phyloP scores from a whole-genome alignment of 2,888 invertebrate species.

The Drosophila conformis region DNA sequence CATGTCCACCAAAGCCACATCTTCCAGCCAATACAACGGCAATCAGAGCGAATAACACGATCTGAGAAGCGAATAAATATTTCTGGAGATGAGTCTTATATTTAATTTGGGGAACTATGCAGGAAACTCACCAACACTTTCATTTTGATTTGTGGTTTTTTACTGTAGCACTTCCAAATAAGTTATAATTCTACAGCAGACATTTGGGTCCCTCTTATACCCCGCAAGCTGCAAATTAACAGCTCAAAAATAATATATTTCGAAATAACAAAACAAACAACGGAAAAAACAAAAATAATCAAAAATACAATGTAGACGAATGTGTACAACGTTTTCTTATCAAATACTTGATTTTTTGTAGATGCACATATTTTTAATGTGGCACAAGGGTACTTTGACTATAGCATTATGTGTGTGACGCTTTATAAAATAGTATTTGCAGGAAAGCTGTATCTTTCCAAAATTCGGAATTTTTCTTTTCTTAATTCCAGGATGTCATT shows the following conservation, averaged over 20 bases:
- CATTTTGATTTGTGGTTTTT: slow-evolving; percentile 50
- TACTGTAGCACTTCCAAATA: slow-evolving; percentile 30
- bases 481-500: background rate
- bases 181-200: slow-evolving; percentile 37
- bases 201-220: slow-evolving; percentile 44
- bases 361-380: background rate
- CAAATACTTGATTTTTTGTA: background rate
- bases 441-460: too few relatives aligned
- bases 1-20: slow-evolving; percentile 39
- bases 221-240: background rate
- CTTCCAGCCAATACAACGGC: slow-evolving; percentile 55
- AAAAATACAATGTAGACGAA: too few relatives aligned
- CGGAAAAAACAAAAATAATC: too few relatives aligned
- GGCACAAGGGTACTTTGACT: background rate
- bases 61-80: slow-evolving; percentile 32
- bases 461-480: background rate
- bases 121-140: slow-evolving; percentile 66
- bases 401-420: background rate
- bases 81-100: background rate
- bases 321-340: too few relatives aligned
- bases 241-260: background rate
- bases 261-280: slow-evolving; percentile 18
- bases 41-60: slow-evolving; percentile 65
- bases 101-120: background rate
- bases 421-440: background rate